phyloP scores from a whole-genome alignment of 2,888 invertebrate genomes.

The Mayetiola destructor region DNA sequence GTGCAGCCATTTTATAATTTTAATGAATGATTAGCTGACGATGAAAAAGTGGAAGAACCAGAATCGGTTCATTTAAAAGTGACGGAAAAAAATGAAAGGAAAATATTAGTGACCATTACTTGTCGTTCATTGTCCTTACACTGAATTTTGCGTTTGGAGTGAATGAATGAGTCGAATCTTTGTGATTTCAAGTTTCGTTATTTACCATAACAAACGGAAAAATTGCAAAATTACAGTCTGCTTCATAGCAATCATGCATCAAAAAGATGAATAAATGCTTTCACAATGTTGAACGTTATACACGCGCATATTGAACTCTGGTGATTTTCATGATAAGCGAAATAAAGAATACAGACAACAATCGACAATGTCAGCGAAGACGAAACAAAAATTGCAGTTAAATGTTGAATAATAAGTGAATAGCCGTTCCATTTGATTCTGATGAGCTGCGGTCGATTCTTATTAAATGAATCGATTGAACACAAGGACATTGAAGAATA shows the following conservation, averaged over 20 bases:
- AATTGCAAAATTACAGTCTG: constrained; percentile 9
- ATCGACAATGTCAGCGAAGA: neutral
- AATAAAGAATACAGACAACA: neutral
- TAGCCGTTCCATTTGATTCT: neutral
- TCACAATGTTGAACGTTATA: too few relatives aligned
- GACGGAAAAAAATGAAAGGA: too few relatives aligned
- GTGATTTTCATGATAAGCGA: too few relatives aligned
- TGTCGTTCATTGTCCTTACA: too few relatives aligned
- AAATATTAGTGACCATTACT: too few relatives aligned
- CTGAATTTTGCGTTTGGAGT: neutral
- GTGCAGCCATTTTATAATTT: constrained; percentile 2
- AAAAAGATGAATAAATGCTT: constrained; percentile 4
- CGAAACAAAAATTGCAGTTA: constrained; percentile 11
- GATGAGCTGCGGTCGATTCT: too few relatives aligned
- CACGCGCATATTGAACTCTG: too few relatives aligned
- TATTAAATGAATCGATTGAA: constrained; percentile 8
- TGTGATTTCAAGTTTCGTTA: neutral
- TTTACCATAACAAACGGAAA: constrained; percentile 3
- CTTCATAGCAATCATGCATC: constrained; percentile 4
- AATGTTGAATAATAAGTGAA: neutral
- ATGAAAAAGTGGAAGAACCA: constrained; percentile 1
- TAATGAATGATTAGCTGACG: constrained; percentile 2
- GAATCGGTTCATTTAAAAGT: too few relatives aligned
- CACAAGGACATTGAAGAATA: constrained; percentile 7
- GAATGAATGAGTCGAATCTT: neutral